Percentiles rank a stretch among this genome's conserved stretches.
These are phyloP conservation scores for Phainopepla nitens DNA, from an alignment of 2,113 vertebrate species.

Conservation along the genomic window DNA sequence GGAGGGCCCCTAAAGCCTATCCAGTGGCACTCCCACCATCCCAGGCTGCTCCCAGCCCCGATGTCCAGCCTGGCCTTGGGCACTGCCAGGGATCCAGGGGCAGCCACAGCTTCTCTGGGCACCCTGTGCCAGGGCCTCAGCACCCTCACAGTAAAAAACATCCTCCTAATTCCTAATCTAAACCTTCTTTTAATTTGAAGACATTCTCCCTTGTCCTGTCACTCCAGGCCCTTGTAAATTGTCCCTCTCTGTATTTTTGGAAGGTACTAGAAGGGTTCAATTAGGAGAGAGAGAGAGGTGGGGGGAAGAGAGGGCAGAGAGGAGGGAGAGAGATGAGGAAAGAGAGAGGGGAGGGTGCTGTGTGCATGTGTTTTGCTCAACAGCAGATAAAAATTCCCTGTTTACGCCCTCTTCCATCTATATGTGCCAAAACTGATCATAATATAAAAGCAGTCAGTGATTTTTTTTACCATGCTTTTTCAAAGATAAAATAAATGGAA, in stretches of 20 bases:
- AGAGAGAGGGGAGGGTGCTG: background rate
- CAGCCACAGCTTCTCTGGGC: background rate
- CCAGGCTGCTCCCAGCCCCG: background rate
- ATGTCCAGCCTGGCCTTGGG: accelerated
- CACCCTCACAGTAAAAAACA: background rate
- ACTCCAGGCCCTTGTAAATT: background rate
- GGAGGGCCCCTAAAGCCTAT: background rate
- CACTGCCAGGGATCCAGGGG: background rate
- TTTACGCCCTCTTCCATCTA: background rate
- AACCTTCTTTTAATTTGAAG: background rate
- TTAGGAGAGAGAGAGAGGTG: background rate
- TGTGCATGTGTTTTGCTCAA: background rate
- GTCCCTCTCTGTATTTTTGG: background rate
- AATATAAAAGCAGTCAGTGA: background rate
- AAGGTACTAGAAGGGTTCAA: background rate
- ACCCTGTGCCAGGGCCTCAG: background rate
- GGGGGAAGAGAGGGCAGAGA: background rate
- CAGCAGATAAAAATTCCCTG: background rate
- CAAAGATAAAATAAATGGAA: background rate
- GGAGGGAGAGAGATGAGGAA: background rate
- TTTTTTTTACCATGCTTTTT: background rate
- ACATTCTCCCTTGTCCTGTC: background rate
- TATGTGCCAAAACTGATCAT: background rate
- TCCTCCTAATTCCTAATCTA: too few species aligned
- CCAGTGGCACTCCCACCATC: too few species aligned